phyloP scores from a whole-genome alignment of 2,888 invertebrate species.

The Thera obeliscata region DNA sequence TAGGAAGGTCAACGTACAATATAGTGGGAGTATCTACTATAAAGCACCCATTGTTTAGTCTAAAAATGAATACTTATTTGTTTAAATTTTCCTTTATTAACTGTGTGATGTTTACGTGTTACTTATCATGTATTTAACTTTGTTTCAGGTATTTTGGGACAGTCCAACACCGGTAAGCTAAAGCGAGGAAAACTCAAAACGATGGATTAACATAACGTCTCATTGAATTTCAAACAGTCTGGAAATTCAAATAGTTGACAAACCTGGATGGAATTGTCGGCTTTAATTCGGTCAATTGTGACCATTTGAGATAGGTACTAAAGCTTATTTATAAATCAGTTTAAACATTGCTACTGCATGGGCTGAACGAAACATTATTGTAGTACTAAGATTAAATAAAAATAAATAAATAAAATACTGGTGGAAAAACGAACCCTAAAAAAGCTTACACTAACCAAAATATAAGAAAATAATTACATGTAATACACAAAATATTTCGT shows the following conservation, averaged over 20 bases:
- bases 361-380: no score
- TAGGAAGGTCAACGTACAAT: no score
- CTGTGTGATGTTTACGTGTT: constrained; percentile 5
- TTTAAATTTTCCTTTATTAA: background rate
- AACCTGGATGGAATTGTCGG: constrained; percentile 48
- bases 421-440: no score
- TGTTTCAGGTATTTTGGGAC: constrained; percentile 81
- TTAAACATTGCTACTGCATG: background rate
- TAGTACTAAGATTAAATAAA: no score
- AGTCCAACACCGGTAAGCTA: constrained; percentile 63
- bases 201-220: constrained; percentile 65
- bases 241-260: constrained; percentile 63
- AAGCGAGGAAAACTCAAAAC: constrained; percentile 47
- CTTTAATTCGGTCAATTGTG: constrained; percentile 43
- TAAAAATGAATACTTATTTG: no score
- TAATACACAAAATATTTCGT: no score
- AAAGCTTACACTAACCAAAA: no score
- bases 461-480: no score
- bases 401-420: no score
- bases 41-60: no score
- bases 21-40: no score
- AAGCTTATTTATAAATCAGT: background rate
- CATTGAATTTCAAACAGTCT: constrained; percentile 63
- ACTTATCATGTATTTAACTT: constrained; percentile 45
- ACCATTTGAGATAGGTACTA: background rate